Conservation (phyloP, 92 coral and sea anemone species). For the Metridium senile region DNA sequence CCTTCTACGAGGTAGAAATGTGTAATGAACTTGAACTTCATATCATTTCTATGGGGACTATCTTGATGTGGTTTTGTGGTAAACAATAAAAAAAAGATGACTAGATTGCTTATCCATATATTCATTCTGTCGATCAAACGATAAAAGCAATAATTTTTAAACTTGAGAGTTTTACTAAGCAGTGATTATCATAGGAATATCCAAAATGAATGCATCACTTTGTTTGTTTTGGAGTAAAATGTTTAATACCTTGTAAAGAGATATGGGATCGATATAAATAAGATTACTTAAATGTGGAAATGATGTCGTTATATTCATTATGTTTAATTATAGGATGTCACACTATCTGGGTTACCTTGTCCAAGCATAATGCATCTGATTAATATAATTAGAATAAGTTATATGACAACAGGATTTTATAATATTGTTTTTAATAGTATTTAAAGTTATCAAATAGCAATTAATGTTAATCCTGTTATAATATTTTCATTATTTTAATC, state of each 20-base stretch:
- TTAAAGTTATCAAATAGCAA: too few relatives aligned
- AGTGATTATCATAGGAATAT: neutral
- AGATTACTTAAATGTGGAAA: neutral
- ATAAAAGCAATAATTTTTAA: neutral
- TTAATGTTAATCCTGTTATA: too few relatives aligned
- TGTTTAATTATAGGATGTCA: neutral
- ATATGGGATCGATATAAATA: neutral
- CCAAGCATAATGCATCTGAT: too few relatives aligned
- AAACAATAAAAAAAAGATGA: neutral
- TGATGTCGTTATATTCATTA: neutral
- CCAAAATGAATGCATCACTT: neutral
- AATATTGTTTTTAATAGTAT: too few relatives aligned
- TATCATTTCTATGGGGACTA: neutral
- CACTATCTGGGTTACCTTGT: too few relatives aligned
- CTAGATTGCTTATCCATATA: neutral
- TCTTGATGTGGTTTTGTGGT: slow-evolving; percentile 1
- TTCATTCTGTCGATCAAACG: neutral
- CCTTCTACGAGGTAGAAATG: neutral
- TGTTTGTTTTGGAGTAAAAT: neutral
- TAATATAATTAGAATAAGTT: too few relatives aligned
- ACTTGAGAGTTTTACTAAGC: neutral
- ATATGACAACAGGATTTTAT: too few relatives aligned
- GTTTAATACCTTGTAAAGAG: neutral
- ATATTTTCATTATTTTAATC: too few relatives aligned
- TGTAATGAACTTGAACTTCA: slow-evolving; percentile 27